These are phyloP conservation scores for Ammospiza caudacuta DNA, from an alignment of 2,113 vertebrate genomes.

Conservation along the genomic window DNA sequence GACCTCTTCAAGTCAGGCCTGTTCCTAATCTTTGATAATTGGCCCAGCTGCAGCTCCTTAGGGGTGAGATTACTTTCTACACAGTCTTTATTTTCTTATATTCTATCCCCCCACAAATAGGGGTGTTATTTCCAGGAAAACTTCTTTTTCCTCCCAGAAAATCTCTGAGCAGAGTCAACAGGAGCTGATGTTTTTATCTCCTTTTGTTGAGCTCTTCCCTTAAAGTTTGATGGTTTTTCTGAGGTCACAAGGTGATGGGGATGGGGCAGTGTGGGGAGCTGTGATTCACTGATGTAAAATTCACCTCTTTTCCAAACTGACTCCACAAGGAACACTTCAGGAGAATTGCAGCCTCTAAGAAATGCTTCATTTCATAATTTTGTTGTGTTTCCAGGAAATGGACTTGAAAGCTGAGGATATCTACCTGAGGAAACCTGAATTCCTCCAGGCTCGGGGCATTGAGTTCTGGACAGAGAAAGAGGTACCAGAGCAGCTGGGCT, in stretches of 20 bases:
- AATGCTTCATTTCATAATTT: not conserved
- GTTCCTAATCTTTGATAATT: no score
- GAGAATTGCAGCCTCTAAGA: not conserved
- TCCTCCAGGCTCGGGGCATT: constrained; percentile 75
- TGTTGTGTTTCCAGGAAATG: constrained; percentile 73
- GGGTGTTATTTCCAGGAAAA: not conserved
- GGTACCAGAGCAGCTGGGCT: constrained; percentile 62
- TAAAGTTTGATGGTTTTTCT: not conserved
- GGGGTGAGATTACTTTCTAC: no score
- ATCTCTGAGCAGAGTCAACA: not conserved
- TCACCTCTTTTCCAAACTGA: not conserved
- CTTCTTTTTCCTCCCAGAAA: not conserved
- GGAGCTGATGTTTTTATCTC: not conserved
- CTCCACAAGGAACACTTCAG: not conserved
- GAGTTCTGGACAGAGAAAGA: constrained; percentile 83
- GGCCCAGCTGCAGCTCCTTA: no score
- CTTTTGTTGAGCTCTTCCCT: not conserved
- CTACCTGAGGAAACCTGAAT: constrained; percentile 79
- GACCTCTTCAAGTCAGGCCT: no score
- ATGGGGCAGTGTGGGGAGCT: not conserved
- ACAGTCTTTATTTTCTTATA: no score
- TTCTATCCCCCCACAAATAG: no score
- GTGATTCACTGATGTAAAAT: not conserved
- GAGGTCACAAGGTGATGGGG: not conserved
- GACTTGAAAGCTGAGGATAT: constrained; percentile 72